Evolutionary conservation across 2,888 invertebrate species (phyloP), one percentile per base, ranked within the genome.

Genomic region (Trileptium ribeirensis): DNA sequence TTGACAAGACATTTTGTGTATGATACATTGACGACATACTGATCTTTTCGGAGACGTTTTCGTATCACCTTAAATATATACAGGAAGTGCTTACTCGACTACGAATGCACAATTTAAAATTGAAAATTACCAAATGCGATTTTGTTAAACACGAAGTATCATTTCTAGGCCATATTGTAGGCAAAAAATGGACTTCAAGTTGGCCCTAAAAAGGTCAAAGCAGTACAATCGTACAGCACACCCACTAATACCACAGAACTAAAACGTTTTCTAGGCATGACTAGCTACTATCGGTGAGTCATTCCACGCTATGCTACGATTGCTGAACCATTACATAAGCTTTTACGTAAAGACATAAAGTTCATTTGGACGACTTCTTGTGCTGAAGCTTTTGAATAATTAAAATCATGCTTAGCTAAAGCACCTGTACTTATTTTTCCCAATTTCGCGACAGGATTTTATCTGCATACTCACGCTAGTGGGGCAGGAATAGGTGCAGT

Each of bases 221-320:
- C n/a, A n/a, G n/a, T n/a, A n/a, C n/a, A n/a, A n/a, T n/a, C n/a
- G n/a, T n/a, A n/a, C n/a, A n/a, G n/a, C n/a, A n/a, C n/a, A n/a
- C 77, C 77, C n/a, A 75, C 3, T 15, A 38, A 75, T 34, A 15
- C 36, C 8, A 75, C n/a, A 3, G 37, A 75, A 75, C 37, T 38
- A 38, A 75, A 39, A 75, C 37, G 77, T 34, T 75, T 75, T 36
- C 37, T 75, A n/a, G 77, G 77, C 34, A 75, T 75, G 77, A 39
- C n/a, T 3, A 75, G n/a, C 39, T 75, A 39, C 29, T 75, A 75
- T 36, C 34, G n/a, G 38, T 33, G n/a, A 75, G 24, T 75, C 8
- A 34, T 38, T 3, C 37, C 77, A 37, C 33, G 36, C 36, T 38
- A 38, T n/a, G 77, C 77, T 29, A 75, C 77, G 36, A 37, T 38